Evolutionary conservation across 2,113 vertebrate species (phyloP), one percentile per base, ranked within the genome.

Genomic region (Alethe diademata): DNA sequence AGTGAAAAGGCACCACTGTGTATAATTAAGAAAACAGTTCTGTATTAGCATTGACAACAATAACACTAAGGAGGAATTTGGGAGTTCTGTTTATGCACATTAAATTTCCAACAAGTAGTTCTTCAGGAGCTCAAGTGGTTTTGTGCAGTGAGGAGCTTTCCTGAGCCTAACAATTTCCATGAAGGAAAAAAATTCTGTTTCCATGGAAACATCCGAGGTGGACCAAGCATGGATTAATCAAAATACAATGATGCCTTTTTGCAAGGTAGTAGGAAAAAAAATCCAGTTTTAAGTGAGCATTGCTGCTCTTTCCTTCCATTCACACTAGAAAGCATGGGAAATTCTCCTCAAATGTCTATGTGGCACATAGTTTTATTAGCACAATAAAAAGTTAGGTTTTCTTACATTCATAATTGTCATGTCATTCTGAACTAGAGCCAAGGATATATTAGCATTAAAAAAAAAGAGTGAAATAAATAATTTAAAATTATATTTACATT

Each of bases 151-250:
- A 96, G 92, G 88, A 98, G 94, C 88, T 92, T 98, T 97, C 96
- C 95, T 35, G 18, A 96, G 93, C 86, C 95, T 94, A 96, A 97
- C 97, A 97, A 96, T 96, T 97, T 97, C 97, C 96, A 97, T 97
- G 94, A 92, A 95, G 96, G 93, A 97, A 97, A 97, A 97, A 97
- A 97, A 97, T 92, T 93, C 91, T 40, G 98, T 98, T 97, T 97
- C 98, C 96, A 98, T 98, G 97, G 98, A 96, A 97, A 98, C 97
- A 89, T 96, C 94, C n/a, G 56, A 97, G 97, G 95, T 98, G 97
- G 98, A 98, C 98, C 96, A 97, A 98, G 97, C 97, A 97, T 97
- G 96, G 97, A 98, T 98, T 98, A 98, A 98, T 98, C 97, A 98
- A 97, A 98, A 97, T 97, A 98, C 97, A 98, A 98, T 97, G 97